Base-by-base conservation (phyloP, 1,140 invertebrate species). In the Caerostris darwini region DNA sequence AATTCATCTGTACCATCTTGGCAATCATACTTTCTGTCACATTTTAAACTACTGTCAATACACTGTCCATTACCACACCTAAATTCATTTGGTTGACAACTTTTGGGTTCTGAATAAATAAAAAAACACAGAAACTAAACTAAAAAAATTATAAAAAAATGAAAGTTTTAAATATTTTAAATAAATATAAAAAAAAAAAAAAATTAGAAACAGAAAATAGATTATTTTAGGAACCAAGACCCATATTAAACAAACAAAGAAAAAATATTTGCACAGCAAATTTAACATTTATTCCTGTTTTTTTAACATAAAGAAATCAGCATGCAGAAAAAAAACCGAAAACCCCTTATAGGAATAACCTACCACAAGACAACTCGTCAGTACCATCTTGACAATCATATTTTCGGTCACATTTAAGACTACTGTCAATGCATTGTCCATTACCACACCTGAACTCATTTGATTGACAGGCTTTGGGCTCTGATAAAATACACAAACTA, bases 381-480 rank as follows among this genome's bases (percentile, higher is more conserved):
- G 96, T 96, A 7, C 95, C 95, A 95, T 97, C 96, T 2, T 95
- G 95, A 95, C 96, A 99, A 95, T 99, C 98, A 89, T 94, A 94
- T 59, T 95, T 94, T 93, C 94, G 93, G 94, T 96, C 95, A 94
- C 96, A 96, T 57, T 95, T 95, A 58, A 95, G 95, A 6, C 69
- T 81, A 14, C 83, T 87, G n/a, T 95, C 95, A 77, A 96, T 95
- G 92, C 96, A 96, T 71, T 94, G 69, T 14, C 96, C 96, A 94
- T 96, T 96, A 95, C 95, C 95, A 95, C 97, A 97, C 87, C 95
- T 95, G 91, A 96, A 96, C 94, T 96, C 95, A 87, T 95, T 92
- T 0, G 54, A 34, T 7, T 58, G 12, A 95, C 96, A 96, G 14
- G 61, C 19, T 50, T 69, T 91, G 87, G 61, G 3, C n/a, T 69